A percentile compares a stretch with the other conserved stretches of the same genome.
Evolutionary conservation across 2,113 vertebrate species (phyloP).

Genomic region (Numenius arquata): DNA sequence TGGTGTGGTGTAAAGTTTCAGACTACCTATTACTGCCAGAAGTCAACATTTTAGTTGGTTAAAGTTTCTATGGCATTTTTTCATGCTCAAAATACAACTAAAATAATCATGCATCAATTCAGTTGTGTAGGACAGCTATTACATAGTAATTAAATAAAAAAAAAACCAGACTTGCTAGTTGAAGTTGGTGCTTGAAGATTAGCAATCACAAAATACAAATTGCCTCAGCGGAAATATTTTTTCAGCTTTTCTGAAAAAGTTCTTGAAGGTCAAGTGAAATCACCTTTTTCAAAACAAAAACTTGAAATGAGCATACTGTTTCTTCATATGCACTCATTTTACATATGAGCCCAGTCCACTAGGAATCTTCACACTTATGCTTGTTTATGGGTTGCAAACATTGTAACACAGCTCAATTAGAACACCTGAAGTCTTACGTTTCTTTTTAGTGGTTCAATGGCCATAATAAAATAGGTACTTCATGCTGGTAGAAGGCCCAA

Average conservation of each 20-base stretch:
- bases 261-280: slow-evolving; percentile 3
- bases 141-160: not conserved
- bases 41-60: slow-evolving; percentile 20
- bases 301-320: not conserved
- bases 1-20: slow-evolving; percentile 28
- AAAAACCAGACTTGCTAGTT: not conserved
- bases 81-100: not conserved
- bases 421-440: not conserved
- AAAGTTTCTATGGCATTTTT: not conserved
- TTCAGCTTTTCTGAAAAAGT: not conserved
- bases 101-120: not conserved
- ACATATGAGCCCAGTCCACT: not conserved
- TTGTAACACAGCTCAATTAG: not conserved
- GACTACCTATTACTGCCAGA: slow-evolving; percentile 30
- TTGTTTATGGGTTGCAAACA: not conserved
- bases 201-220: not conserved
- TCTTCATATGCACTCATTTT: not conserved
- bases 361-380: not conserved
- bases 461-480: not conserved
- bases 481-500: not conserved
- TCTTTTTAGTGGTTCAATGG: not conserved
- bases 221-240: not conserved
- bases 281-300: not conserved
- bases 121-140: not conserved
- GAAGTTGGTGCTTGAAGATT: not conserved